phyloP scores from a whole-genome alignment of 2,797 vertebrate genomes.

The Prunella strophiata region DNA sequence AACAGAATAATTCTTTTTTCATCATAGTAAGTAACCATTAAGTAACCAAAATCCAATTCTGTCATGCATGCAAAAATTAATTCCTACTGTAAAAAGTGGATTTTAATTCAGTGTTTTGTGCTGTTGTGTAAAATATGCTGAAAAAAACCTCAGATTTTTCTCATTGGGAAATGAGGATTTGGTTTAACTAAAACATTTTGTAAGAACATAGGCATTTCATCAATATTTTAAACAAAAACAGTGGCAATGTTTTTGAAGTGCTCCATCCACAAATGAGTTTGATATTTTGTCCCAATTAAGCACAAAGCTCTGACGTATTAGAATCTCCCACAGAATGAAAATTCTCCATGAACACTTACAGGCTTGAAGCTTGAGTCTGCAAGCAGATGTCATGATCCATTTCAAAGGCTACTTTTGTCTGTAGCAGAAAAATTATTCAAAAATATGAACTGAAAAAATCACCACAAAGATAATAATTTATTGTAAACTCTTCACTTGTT shows the following conservation, averaged over 20 bases:
- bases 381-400: background rate
- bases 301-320: background rate
- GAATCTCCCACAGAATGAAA: background rate
- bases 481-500: background rate
- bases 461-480: background rate
- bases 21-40: background rate
- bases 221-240: slow-evolving; percentile 60
- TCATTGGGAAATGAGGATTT: slow-evolving; percentile 31
- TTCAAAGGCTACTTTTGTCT: background rate
- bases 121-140: background rate
- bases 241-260: slow-evolving; percentile 19
- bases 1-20: background rate
- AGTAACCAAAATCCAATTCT: background rate
- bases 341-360: background rate
- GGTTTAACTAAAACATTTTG: slow-evolving; percentile 52
- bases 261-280: slow-evolving; percentile 3
- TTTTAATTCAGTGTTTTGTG: background rate
- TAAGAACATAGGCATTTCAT: slow-evolving; percentile 37
- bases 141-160: background rate
- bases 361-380: background rate
- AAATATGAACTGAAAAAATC: background rate
- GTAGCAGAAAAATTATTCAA: background rate
- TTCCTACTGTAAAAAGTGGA: slow-evolving; percentile 9
- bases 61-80: slow-evolving; percentile 5
- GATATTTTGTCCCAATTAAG: slow-evolving; percentile 50